A percentile compares a stretch with the other conserved stretches of the same genome.
These are phyloP conservation scores for Phasia obesa DNA, from an alignment of 2,888 invertebrate genomes.

Conservation along the genomic window DNA sequence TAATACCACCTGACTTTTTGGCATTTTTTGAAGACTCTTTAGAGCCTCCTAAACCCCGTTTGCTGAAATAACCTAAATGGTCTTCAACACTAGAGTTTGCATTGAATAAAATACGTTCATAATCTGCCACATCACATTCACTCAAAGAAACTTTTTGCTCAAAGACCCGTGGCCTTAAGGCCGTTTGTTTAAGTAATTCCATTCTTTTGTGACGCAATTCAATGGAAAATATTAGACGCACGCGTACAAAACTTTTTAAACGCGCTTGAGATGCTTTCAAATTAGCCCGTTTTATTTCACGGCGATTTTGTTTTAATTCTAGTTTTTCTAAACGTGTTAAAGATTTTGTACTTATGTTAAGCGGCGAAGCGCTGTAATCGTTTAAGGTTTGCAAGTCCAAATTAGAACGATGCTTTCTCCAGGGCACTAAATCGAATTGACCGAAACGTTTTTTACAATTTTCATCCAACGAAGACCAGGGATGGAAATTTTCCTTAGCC, in stretches of 20 bases:
- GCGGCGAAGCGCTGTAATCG: constrained; percentile 74
- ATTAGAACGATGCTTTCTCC: constrained; percentile 78
- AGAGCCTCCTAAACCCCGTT: constrained; percentile 63
- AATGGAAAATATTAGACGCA: constrained; percentile 87
- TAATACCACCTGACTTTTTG: constrained; percentile 15
- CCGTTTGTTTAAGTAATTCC: constrained; percentile 79
- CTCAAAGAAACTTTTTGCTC: constrained; percentile 76
- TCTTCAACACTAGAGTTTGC: constrained; percentile 77
- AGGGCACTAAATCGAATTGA: constrained; percentile 81
- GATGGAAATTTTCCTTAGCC: constrained; percentile 79
- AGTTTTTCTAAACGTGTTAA: constrained; percentile 78
- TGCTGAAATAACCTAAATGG: constrained; percentile 80
- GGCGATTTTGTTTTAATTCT: constrained; percentile 79
- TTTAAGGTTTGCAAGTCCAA: constrained; percentile 76
- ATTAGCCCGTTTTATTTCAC: constrained; percentile 80
- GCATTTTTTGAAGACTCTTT: background rate
- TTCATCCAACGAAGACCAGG: constrained; percentile 76
- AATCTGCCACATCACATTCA: constrained; percentile 77
- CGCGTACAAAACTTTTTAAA: constrained; percentile 84
- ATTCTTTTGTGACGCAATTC: constrained; percentile 84
- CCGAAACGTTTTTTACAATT: constrained; percentile 75
- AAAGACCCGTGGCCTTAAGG: constrained; percentile 78
- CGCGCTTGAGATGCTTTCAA: constrained; percentile 74
- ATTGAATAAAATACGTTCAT: constrained; percentile 77
- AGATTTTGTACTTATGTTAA: constrained; percentile 71